Conservation (phyloP, 2,113 vertebrate genomes). For the Sebastes fasciatus region DNA sequence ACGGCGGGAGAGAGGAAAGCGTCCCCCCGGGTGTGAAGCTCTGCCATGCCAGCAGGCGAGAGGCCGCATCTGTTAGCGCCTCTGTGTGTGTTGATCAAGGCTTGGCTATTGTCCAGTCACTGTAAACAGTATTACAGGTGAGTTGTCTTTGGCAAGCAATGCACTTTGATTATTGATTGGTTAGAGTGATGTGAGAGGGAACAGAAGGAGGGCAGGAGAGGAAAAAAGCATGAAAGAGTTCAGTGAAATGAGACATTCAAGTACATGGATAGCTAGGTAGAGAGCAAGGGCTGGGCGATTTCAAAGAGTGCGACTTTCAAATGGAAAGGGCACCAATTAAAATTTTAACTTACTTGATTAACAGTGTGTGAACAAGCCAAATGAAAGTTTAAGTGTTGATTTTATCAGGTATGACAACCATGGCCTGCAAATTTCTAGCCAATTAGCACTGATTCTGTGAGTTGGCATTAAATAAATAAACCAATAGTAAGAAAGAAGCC, state of each 20-base stretch:
- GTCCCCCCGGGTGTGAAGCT: conserved; percentile 28
- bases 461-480: conserved; percentile 5
- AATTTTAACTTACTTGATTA: not conserved
- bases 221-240: conserved; percentile 16
- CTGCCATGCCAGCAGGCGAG: conserved; percentile 42
- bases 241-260: conserved; percentile 11
- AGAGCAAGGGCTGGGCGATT: not conserved
- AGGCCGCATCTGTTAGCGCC: conserved; percentile 26
- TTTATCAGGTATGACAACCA: not conserved
- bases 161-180: conserved; percentile 71
- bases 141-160: conserved; percentile 56
- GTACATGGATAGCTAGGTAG: not conserved
- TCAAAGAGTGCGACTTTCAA: not conserved
- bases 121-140: conserved; percentile 67
- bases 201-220: not conserved
- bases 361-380: not conserved
- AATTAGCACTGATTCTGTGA: not conserved
- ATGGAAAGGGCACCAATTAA: not conserved
- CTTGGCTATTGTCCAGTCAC: conserved; percentile 59
- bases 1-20: not conserved
- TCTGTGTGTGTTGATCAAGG: conserved; percentile 63
- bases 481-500: not conserved
- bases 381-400: not conserved
- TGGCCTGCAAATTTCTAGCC: not conserved
- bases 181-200: conserved; percentile 25